Conservation (phyloP, 2,888 invertebrate species). For the Oxyscelio sp. region DNA sequence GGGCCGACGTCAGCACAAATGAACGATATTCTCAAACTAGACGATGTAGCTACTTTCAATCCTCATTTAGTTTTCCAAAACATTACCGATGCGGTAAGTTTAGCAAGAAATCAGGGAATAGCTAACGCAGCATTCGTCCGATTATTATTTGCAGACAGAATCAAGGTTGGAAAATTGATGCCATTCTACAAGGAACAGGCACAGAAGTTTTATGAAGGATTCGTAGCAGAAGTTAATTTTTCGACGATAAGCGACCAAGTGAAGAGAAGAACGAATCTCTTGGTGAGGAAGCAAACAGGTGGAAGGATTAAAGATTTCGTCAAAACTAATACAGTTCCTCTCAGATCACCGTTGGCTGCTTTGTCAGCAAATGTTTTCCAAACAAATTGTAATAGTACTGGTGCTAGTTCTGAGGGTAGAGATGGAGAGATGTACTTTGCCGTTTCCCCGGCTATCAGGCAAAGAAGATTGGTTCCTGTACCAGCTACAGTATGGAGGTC, state of each 20-base stretch:
- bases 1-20: conserved; percentile 96
- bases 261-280: conserved; percentile 93
- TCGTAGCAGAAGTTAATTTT: conserved; percentile 95
- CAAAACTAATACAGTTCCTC: conserved; percentile 92
- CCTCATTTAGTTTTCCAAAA: conserved; percentile 96
- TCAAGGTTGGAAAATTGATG: conserved; percentile 92
- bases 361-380: conserved; percentile 95
- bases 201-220: conserved; percentile 95
- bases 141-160: conserved; percentile 94
- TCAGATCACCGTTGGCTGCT: conserved; percentile 94
- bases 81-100: conserved; percentile 94
- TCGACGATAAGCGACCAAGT: conserved; percentile 94
- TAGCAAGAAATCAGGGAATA: conserved; percentile 92
- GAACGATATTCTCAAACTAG: conserved; percentile 95
- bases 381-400: conserved; percentile 94
- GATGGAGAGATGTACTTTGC: conserved; percentile 96
- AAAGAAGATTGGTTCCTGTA: conserved; percentile 94
- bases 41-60: conserved; percentile 96
- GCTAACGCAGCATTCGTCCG: conserved; percentile 94
- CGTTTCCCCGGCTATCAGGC: conserved; percentile 93
- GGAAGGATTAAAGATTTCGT: conserved; percentile 94
- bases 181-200: conserved; percentile 96
- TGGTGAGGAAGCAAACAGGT: conserved; percentile 94
- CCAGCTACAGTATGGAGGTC: conserved; percentile 94
- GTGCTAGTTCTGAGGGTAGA: conserved; percentile 92